phyloP scores from a whole-genome alignment of 2,888 invertebrate genomes.

The Drosophila formosana region DNA sequence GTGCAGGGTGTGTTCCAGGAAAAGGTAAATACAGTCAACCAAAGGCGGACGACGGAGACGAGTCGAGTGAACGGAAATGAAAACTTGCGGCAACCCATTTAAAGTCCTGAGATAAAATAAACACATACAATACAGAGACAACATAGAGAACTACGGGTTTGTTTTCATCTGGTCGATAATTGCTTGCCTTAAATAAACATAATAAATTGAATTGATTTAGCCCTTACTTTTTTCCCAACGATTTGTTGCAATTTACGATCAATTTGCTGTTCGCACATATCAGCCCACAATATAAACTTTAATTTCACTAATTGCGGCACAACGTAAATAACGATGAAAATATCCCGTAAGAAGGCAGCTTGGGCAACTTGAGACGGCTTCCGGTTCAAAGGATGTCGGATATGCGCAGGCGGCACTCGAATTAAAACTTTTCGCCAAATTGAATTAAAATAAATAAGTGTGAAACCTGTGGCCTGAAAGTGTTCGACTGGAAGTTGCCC shows the following conservation, averaged over 20 bases:
- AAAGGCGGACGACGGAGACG: background rate
- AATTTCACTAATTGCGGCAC: constrained; percentile 53
- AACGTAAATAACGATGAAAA: constrained; percentile 20
- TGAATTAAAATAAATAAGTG: constrained; percentile 49
- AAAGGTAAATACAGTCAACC: constrained; percentile 13
- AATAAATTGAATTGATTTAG: background rate
- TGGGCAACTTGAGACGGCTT: constrained; percentile 9
- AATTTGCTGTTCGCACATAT: constrained; percentile 4
- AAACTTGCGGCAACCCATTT: constrained; percentile 11
- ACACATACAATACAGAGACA: background rate
- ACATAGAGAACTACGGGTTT: too few species aligned
- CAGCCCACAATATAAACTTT: constrained; percentile 23
- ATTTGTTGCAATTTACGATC: constrained; percentile 1
- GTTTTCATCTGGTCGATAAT: background rate
- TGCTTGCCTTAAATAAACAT: background rate
- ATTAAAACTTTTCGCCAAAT: constrained; percentile 51
- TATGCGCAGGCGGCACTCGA: constrained; percentile 12
- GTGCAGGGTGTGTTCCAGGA: constrained; percentile 22
- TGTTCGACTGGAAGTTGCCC: background rate
- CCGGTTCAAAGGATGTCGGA: constrained; percentile 14
- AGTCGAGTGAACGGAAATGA: constrained; percentile 1
- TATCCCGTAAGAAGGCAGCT: constrained; percentile 4
- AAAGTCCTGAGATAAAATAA: background rate
- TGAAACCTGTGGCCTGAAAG: background rate
- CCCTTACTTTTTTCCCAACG: background rate